These are phyloP conservation scores for Gymnocheta viridis DNA, from an alignment of 2,888 invertebrate genomes.

Conservation along the genomic window DNA sequence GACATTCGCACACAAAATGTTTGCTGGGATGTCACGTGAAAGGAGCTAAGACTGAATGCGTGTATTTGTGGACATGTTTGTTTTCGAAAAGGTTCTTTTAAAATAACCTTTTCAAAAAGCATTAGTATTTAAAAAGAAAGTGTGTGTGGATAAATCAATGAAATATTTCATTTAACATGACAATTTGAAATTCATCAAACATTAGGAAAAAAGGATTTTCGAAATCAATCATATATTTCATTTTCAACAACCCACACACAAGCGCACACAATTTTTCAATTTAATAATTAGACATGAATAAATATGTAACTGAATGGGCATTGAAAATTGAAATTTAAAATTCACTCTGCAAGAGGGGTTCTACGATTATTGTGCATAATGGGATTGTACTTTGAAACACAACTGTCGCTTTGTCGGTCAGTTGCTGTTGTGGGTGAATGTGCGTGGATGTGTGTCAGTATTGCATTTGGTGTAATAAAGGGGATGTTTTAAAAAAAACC, in stretches of 20 bases:
- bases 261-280: conserved; percentile 27
- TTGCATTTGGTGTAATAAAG: conserved; percentile 33
- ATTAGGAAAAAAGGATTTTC: conserved; percentile 9
- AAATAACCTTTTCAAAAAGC: background rate
- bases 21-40: no score
- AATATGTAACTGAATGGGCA: conserved; percentile 10
- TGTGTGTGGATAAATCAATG: background rate
- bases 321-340: conserved; percentile 21
- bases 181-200: conserved; percentile 35
- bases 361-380: conserved; percentile 32
- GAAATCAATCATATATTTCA: conserved; percentile 54
- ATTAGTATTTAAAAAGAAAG: background rate
- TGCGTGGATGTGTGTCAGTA: background rate
- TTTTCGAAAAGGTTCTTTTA: background rate
- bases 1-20: no score
- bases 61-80: background rate
- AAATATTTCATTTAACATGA: conserved; percentile 2
- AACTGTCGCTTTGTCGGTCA: conserved; percentile 35
- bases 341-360: conserved; percentile 35
- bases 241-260: background rate
- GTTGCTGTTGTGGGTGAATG: background rate
- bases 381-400: conserved; percentile 6
- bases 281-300: conserved; percentile 39
- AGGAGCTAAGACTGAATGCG: conserved; percentile 19
- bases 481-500: conserved; percentile 23